phyloP scores from a whole-genome alignment of 92 coral and sea anemone genomes.

The Zoanthus solanderi region DNA sequence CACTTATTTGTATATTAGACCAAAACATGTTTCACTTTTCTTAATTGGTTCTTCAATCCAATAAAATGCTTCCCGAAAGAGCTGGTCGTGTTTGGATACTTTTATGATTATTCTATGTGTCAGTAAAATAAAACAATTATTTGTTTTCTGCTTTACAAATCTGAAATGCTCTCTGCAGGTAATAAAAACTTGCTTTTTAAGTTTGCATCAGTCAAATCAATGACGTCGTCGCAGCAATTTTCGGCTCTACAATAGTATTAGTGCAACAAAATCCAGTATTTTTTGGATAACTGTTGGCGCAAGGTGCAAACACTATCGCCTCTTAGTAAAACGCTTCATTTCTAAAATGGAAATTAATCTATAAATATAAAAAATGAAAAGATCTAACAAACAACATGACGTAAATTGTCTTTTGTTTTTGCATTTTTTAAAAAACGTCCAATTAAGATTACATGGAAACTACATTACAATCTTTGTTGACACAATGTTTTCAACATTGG shows the following conservation, averaged over 20 bases:
- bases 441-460: neutral
- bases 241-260: neutral
- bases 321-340: neutral
- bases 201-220: too few relatives aligned
- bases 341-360: neutral
- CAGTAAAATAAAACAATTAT: too few relatives aligned
- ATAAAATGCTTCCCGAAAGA: neutral
- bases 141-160: too few relatives aligned
- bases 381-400: neutral
- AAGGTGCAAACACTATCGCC: neutral
- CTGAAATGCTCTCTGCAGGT: too few relatives aligned
- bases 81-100: neutral
- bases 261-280: neutral
- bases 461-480: conserved; percentile 1
- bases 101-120: neutral
- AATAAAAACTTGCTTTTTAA: too few relatives aligned
- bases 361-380: neutral
- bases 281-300: neutral
- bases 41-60: neutral
- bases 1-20: neutral
- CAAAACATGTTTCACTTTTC: neutral
- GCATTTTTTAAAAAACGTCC: neutral
- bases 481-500: neutral
- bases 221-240: neutral
- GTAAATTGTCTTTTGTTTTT: neutral